A percentile compares a stretch with the other conserved stretches of the same genome.
These are phyloP conservation scores for Amazonetta brasiliensis DNA, from an alignment of 2,797 vertebrate species.

Conservation along the genomic window DNA sequence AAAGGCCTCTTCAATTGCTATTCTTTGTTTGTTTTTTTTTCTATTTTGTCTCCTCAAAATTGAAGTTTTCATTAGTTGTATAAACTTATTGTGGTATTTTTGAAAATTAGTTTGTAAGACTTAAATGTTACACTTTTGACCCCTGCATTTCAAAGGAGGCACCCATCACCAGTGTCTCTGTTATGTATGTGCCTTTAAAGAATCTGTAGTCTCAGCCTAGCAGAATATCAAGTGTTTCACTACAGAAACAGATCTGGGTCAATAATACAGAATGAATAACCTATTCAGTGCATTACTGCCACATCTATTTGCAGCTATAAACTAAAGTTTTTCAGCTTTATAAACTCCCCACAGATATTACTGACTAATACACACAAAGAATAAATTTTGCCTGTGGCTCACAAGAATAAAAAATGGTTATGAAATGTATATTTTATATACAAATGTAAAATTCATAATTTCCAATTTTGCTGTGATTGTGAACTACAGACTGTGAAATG, in stretches of 20 bases:
- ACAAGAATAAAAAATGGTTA: background rate
- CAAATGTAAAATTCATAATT: background rate
- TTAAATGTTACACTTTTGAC: background rate
- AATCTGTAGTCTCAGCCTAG: background rate
- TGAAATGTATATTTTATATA: background rate
- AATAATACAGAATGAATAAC: background rate
- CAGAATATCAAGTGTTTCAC: background rate
- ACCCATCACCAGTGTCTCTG: background rate
- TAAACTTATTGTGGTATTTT: background rate
- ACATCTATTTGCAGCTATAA: background rate
- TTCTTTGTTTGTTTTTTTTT: background rate
- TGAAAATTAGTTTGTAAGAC: background rate
- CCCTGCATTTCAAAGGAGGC: background rate
- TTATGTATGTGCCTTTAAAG: background rate
- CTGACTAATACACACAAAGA: background rate
- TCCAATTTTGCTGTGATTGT: background rate
- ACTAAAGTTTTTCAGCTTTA: background rate
- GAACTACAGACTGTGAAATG: background rate
- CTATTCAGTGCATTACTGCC: background rate
- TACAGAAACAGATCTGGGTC: background rate
- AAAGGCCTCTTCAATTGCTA: background rate
- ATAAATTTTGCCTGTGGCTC: background rate
- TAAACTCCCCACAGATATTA: background rate
- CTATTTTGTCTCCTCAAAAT: accelerated
- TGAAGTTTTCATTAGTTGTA: background rate